These are phyloP conservation scores for Hypanus sabinus DNA, from an alignment of 2,113 vertebrate genomes.

Conservation along the genomic window DNA sequence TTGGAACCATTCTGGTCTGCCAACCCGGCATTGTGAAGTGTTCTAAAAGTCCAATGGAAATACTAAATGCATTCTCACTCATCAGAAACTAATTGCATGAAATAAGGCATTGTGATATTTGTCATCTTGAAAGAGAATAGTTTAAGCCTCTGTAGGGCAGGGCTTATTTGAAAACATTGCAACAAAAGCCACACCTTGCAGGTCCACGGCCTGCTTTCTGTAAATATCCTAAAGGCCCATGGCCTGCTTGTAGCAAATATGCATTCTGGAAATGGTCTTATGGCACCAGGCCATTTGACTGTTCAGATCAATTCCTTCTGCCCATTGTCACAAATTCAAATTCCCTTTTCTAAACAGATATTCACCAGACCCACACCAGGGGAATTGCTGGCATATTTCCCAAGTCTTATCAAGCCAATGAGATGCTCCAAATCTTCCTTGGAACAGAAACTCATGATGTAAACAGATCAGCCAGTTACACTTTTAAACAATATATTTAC, in stretches of 20 bases:
- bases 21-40: neutral
- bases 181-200: neutral
- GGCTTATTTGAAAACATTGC: neutral
- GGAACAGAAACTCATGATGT: neutral
- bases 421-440: neutral
- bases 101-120: neutral
- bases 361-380: constrained; percentile 1
- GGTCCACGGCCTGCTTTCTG: neutral
- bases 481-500: constrained; percentile 11
- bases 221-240: neutral
- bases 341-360: neutral
- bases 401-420: neutral
- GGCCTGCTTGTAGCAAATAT: neutral
- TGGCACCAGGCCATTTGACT: neutral
- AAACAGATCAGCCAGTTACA: neutral
- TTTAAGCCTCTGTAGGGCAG: neutral
- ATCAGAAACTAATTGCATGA: neutral
- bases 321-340: constrained; percentile 24
- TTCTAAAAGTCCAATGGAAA: neutral
- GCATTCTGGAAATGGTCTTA: neutral
- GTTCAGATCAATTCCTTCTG: constrained; percentile 1
- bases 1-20: neutral
- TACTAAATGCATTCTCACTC: neutral
- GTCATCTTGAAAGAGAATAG: neutral
- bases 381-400: constrained; percentile 6